phyloP scores from a whole-genome alignment of 2,888 invertebrate genomes.

The Villa cingulata region DNA sequence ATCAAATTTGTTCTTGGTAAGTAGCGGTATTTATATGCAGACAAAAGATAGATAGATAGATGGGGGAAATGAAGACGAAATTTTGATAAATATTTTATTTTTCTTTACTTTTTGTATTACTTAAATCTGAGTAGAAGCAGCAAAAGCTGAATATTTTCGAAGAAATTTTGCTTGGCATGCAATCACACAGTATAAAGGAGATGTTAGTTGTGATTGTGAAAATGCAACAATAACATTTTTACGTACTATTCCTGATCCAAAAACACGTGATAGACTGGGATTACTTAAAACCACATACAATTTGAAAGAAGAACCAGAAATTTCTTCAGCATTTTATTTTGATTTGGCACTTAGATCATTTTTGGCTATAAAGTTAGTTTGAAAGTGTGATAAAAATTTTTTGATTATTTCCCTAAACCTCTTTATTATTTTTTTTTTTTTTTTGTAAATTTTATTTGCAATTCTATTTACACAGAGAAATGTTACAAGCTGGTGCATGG shows the following conservation, averaged over 20 bases:
- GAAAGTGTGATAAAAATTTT: no score
- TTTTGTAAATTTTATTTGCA: no score
- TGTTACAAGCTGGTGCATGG: constrained; percentile 59
- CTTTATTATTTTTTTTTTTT: no score
- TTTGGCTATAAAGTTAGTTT: constrained; percentile 53
- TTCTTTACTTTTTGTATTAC: background rate
- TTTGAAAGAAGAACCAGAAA: constrained; percentile 55
- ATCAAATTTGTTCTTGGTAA: constrained; percentile 55
- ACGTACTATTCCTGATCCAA: constrained; percentile 54
- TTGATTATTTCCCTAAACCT: no score
- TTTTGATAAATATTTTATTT: background rate
- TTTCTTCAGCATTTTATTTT: constrained; percentile 76
- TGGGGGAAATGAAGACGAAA: no score
- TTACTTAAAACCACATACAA: constrained; percentile 57
- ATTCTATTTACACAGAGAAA: constrained; percentile 52
- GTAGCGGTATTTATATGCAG: no score
- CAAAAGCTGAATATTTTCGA: constrained; percentile 62
- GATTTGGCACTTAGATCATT: constrained; percentile 65
- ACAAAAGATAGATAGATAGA: no score
- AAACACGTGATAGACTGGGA: constrained; percentile 55
- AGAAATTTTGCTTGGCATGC: constrained; percentile 81
- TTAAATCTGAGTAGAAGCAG: constrained; percentile 39
- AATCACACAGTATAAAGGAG: constrained; percentile 60
- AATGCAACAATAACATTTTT: constrained; percentile 65
- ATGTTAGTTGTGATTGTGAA: constrained; percentile 57